phyloP scores from a whole-genome alignment of 2,113 vertebrate species.

The Callithrix jacchus region DNA sequence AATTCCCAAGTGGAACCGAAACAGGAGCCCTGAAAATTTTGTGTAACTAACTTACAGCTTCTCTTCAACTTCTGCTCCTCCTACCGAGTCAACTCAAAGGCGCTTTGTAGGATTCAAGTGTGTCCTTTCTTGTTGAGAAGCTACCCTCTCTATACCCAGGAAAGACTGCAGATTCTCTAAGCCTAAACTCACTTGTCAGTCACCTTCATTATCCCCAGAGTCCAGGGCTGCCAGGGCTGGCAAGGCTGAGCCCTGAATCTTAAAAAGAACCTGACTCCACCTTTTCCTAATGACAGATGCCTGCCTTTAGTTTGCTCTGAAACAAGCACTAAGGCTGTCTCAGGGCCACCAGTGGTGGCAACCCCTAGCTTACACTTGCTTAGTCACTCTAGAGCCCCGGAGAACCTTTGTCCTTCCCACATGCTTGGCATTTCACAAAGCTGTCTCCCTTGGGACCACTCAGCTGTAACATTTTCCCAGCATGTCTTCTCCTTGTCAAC shows the following conservation, averaged over 20 bases:
- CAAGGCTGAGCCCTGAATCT: not conserved
- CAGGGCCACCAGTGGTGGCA: not conserved
- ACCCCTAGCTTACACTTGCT: not conserved
- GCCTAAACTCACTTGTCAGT: not conserved
- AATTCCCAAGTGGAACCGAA: not conserved
- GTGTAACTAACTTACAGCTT: not conserved
- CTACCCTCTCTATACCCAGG: not conserved
- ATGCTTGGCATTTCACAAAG: conserved; percentile 54
- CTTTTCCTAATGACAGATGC: not conserved
- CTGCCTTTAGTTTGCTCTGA: not conserved
- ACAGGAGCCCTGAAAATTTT: not conserved
- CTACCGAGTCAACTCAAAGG: not conserved
- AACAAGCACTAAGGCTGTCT: not conserved
- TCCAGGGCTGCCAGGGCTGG: not conserved
- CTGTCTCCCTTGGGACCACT: conserved; percentile 50
- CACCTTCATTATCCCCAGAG: not conserved
- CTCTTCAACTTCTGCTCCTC: not conserved
- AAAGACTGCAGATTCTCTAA: not conserved
- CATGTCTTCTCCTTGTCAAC: conserved; percentile 65
- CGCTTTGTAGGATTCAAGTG: not conserved
- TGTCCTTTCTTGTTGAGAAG: not conserved
- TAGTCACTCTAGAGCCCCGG: not conserved
- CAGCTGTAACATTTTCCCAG: conserved; percentile 60
- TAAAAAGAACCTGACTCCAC: not conserved
- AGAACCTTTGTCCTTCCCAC: not conserved